phyloP scores from a whole-genome alignment of 2,797 vertebrate species.

The Jordanella pulchra region DNA sequence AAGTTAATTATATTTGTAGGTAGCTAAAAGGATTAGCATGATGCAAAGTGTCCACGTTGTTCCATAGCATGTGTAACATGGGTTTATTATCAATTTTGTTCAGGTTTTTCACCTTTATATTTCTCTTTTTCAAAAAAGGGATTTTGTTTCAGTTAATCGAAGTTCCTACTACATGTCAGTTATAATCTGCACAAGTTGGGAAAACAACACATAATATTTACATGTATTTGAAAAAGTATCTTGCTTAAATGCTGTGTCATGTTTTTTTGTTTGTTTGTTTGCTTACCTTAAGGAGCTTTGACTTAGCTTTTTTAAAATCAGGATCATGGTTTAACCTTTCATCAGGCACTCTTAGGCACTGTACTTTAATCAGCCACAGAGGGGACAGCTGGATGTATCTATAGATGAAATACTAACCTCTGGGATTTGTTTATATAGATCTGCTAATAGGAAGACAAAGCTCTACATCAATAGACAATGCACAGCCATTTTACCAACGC shows the following conservation, averaged over 20 bases:
- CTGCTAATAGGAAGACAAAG: slow-evolving; percentile 12
- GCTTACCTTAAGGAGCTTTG: background rate
- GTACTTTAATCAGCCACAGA: slow-evolving; percentile 44
- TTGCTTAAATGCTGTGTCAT: background rate
- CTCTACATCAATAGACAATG: slow-evolving; percentile 10
- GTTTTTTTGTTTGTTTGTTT: background rate
- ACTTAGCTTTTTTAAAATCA: background rate
- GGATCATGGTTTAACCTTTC: background rate
- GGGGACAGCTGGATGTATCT: slow-evolving; percentile 61
- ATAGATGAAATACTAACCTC: slow-evolving; percentile 41
- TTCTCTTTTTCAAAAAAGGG: background rate
- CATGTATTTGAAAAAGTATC: background rate
- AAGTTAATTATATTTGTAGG: background rate
- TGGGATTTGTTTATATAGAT: slow-evolving; percentile 29
- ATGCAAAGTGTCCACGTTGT: no score
- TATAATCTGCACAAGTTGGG: background rate
- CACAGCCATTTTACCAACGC: slow-evolving; percentile 46
- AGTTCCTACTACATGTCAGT: background rate
- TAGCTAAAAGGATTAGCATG: background rate
- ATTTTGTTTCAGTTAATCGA: background rate
- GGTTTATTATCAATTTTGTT: no score
- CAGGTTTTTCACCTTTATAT: background rate
- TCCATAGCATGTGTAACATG: background rate
- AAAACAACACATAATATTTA: background rate
- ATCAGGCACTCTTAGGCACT: background rate